Conservation (phyloP, 2,113 vertebrate species). For the Tachuris rubrigastra region DNA sequence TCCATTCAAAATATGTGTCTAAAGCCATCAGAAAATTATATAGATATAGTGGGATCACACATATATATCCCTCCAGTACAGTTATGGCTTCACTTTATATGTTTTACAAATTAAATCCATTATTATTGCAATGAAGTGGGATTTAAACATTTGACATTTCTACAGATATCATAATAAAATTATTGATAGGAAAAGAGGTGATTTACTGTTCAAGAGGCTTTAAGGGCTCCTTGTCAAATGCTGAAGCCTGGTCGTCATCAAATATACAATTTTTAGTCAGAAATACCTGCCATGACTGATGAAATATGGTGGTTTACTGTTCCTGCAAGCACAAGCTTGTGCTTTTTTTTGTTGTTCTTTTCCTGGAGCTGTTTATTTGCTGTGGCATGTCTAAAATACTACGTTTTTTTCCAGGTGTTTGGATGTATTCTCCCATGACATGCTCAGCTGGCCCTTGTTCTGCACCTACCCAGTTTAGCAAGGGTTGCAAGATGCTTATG, state of each 20-base stretch:
- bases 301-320: slow-evolving; percentile 34
- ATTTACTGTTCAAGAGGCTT: slow-evolving; percentile 36
- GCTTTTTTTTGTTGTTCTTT: background rate
- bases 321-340: background rate
- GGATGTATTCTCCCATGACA: background rate
- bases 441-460: background rate
- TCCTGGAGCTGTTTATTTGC: background rate
- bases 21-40: background rate
- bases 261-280: slow-evolving; percentile 17
- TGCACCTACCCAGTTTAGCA: rapidly evolving
- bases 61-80: slow-evolving; percentile 12
- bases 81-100: slow-evolving; percentile 30
- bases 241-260: background rate
- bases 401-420: background rate
- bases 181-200: slow-evolving; percentile 27
- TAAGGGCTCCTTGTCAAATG: slow-evolving; percentile 25
- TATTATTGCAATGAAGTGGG: slow-evolving; percentile 46
- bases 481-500: background rate
- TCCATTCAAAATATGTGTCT: background rate
- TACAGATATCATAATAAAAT: slow-evolving; percentile 48
- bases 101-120: slow-evolving; percentile 61
- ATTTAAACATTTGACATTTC: slow-evolving; percentile 50
- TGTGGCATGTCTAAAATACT: background rate
- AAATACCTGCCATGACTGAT: background rate
- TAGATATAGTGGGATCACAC: background rate